Conservation (phyloP, 2,888 invertebrate genomes). For the Nephrotoma guestfalica region DNA sequence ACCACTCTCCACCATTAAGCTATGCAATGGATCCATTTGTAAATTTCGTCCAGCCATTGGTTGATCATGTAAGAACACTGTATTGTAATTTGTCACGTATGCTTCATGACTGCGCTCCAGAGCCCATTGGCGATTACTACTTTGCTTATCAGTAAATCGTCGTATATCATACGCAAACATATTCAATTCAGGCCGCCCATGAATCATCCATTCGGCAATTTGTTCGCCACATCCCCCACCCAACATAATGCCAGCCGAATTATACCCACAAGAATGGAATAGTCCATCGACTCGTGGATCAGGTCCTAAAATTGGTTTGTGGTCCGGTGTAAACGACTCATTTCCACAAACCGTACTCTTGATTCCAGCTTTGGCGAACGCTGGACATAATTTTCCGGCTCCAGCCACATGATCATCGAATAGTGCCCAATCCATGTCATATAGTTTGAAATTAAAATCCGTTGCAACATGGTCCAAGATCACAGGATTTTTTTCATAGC, state of each 20-base stretch:
- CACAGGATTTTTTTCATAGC: constrained; percentile 76
- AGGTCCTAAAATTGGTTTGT: constrained; percentile 74
- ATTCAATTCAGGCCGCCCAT: constrained; percentile 68
- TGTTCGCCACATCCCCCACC: constrained; percentile 78
- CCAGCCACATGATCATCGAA: constrained; percentile 63
- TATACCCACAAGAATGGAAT: constrained; percentile 78
- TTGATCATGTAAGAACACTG: constrained; percentile 72
- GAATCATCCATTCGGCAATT: constrained; percentile 69
- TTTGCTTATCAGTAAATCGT: constrained; percentile 62
- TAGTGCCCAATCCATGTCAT: constrained; percentile 75
- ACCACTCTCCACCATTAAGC: constrained; percentile 47
- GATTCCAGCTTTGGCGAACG: constrained; percentile 57
- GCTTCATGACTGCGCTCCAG: constrained; percentile 75
- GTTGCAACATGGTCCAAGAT: constrained; percentile 62
- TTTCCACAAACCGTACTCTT: constrained; percentile 82
- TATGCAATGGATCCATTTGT: constrained; percentile 50
- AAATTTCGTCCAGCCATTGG: constrained; percentile 64
- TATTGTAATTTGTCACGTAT: constrained; percentile 71
- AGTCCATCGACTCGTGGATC: constrained; percentile 51
- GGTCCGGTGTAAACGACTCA: constrained; percentile 86
- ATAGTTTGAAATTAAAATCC: constrained; percentile 70
- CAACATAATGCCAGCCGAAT: constrained; percentile 85
- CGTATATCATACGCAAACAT: constrained; percentile 80
- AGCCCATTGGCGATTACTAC: constrained; percentile 57
- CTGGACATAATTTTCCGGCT: constrained; percentile 59